These are phyloP conservation scores for Baryphthengus martii DNA, from an alignment of 2,113 vertebrate species.

Conservation along the genomic window DNA sequence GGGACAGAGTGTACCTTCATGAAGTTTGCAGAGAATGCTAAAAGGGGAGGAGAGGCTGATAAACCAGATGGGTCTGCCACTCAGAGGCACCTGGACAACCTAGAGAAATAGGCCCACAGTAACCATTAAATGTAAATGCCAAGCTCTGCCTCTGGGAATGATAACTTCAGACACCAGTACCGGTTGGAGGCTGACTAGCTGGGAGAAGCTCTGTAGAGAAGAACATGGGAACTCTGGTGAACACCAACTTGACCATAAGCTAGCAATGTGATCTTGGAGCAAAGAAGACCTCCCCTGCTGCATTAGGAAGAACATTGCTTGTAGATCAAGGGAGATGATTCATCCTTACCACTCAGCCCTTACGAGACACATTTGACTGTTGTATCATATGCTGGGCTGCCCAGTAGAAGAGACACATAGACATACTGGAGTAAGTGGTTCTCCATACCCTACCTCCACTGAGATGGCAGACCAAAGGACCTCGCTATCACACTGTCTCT, in stretches of 20 bases:
- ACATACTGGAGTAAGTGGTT: not conserved
- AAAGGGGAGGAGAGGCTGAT: not conserved
- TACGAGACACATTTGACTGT: not conserved
- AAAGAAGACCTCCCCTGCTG: not conserved
- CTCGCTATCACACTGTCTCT: not conserved
- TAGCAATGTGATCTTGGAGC: rapidly evolving
- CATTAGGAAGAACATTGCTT: not conserved
- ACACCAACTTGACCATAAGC: not conserved
- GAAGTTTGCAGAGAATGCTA: not conserved
- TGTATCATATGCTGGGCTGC: not conserved
- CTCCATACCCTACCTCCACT: not conserved
- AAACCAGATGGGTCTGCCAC: not conserved
- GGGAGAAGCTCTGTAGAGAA: not conserved
- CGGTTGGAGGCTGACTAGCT: not conserved
- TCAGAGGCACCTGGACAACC: not conserved
- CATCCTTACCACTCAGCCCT: not conserved
- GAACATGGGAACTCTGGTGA: not conserved
- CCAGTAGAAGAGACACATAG: not conserved
- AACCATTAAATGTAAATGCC: not conserved
- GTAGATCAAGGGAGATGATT: not conserved
- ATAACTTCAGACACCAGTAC: not conserved
- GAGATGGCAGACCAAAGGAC: not conserved
- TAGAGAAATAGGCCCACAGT: not conserved
- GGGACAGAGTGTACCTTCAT: not conserved
- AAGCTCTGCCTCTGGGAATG: not conserved